Evolutionary conservation across 1,140 invertebrate genomes (phyloP), one percentile per base, ranked within the genome.

Genomic region (Oscheius sp.): DNA sequence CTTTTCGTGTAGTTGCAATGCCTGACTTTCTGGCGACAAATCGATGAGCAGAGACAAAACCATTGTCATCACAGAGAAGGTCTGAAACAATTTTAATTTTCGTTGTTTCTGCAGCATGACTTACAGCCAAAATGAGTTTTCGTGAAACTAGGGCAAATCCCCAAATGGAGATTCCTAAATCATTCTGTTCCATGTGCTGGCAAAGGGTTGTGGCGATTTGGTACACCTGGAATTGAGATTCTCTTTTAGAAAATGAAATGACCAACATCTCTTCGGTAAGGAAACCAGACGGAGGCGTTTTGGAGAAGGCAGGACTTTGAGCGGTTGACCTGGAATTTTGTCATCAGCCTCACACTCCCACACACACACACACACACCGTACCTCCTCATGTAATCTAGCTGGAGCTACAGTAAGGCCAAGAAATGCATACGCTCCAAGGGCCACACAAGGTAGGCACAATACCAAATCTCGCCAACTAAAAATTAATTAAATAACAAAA

Each of bases 161-260:
- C 75, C 75, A 78, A 32, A 78, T 68, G 13, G 72, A 75, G 29
- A 78, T 64, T 1, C 77, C 77, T 0, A 78, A 34, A 61, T 77
- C 67, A n/a, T 73, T 36, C 36, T 78, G 77, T 36, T 68, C 64
- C 32, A 77, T 45, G 42, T 78, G 77, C n/a, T 55, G 59, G 3
- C 55, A 46, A 2, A 78, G 68, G 3, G 77, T 70, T 10, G 52
- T 52, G 0, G 72, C 77, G 64, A 74, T 70, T 29, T 61, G 49
- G 38, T 78, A n/a, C n/a, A n/a, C n/a, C n/a, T n/a, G n/a, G n/a
- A n/a, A n/a, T n/a, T n/a, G n/a, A n/a, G n/a, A n/a, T n/a, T n/a
- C n/a, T 26, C 7, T 62, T 20, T 7, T 13, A 62, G 59, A 62
- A 29, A 29, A 29, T 32, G 23, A 15, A 10, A 10, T 26, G 15